A percentile compares a stretch with the other conserved stretches of the same genome.
phyloP scores from a whole-genome alignment of 2,113 vertebrate genomes.

The Murina feae region DNA sequence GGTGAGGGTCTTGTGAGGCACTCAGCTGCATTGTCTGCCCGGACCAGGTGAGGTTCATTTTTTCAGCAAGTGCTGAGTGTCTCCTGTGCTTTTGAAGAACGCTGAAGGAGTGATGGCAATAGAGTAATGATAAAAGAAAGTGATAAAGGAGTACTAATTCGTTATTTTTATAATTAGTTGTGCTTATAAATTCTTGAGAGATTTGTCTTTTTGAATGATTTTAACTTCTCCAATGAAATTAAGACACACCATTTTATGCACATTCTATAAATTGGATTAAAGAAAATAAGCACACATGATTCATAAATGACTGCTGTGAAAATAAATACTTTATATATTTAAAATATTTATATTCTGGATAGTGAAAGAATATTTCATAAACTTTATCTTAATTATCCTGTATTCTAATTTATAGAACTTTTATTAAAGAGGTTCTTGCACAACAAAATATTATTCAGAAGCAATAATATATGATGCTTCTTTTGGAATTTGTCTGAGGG shows the following conservation, averaged over 20 bases:
- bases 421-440: neutral
- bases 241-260: neutral
- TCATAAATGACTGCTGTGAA: neutral
- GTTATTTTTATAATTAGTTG: neutral
- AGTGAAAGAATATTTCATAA: neutral
- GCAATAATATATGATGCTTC: neutral
- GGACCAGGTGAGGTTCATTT: neutral
- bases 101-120: neutral
- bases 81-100: neutral
- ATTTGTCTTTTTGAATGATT: neutral
- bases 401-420: neutral
- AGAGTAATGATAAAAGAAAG: neutral
- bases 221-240: neutral
- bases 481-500: neutral
- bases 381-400: neutral
- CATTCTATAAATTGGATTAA: neutral
- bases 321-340: neutral
- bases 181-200: neutral
- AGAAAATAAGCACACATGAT: neutral
- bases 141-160: neutral
- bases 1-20: neutral
- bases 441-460: neutral
- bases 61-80: neutral
- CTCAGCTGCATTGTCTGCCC: neutral
- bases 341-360: neutral